phyloP scores from a whole-genome alignment of 2,797 vertebrate genomes.

The Coregonus suidteri region DNA sequence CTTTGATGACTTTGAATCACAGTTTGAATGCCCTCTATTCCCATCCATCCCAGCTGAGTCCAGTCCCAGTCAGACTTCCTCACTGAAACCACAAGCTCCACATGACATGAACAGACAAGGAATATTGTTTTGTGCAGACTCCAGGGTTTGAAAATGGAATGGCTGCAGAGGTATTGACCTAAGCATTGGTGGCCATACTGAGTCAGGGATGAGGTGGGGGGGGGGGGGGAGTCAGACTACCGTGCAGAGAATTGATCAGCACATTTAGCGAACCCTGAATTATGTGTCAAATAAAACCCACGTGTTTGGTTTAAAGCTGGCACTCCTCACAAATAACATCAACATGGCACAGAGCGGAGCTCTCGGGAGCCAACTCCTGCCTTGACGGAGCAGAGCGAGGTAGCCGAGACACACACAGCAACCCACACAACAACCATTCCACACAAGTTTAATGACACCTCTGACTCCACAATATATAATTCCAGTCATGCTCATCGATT shows the following conservation, averaged over 20 bases:
- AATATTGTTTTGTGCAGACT: constrained; percentile 19
- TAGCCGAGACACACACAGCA: constrained; percentile 21
- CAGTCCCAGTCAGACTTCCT: constrained; percentile 50
- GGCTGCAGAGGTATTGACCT: constrained; percentile 5
- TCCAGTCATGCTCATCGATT: constrained; percentile 45
- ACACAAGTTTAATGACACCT: constrained; percentile 45
- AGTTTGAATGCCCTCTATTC: constrained; percentile 42
- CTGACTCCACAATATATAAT: constrained; percentile 38
- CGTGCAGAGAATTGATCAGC: background rate
- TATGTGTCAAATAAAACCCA: background rate
- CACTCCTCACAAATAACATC: background rate
- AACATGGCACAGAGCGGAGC: background rate
- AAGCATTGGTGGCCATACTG: constrained; percentile 16
- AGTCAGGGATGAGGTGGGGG: constrained; percentile 5
- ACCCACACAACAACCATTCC: constrained; percentile 27
- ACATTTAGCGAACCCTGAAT: background rate
- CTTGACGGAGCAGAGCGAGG: background rate
- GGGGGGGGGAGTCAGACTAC: background rate
- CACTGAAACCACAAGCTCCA: constrained; percentile 49
- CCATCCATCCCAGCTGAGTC: constrained; percentile 49
- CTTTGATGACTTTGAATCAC: constrained; percentile 46
- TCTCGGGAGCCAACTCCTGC: background rate
- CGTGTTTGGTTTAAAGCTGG: background rate
- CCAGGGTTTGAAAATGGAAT: constrained; percentile 46
- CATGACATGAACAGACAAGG: constrained; percentile 28